These are phyloP conservation scores for Nasonia longicornis DNA, from an alignment of 1,140 invertebrate genomes.

Conservation along the genomic window DNA sequence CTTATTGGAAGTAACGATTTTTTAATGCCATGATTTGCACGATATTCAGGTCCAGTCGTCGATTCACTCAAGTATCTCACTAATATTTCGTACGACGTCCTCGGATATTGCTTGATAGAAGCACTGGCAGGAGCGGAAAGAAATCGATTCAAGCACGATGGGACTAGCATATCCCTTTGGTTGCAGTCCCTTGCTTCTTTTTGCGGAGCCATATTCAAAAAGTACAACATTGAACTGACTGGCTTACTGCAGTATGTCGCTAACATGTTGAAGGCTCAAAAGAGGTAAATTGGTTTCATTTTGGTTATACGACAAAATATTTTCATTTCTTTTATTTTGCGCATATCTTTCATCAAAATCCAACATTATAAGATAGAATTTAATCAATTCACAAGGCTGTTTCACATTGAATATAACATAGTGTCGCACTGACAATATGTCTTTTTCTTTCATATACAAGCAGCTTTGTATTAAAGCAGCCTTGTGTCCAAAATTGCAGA, in stretches of 20 bases:
- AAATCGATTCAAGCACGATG: conserved; percentile 87
- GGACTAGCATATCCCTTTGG: conserved; percentile 95
- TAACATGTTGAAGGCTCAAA: conserved; percentile 96
- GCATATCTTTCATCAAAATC: neutral
- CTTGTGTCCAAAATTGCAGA: conserved; percentile 40
- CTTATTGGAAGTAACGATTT: neutral
- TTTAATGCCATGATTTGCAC: neutral
- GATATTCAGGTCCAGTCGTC: conserved; percentile 83
- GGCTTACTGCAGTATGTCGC: conserved; percentile 96
- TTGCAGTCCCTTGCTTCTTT: conserved; percentile 94
- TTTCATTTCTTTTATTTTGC: neutral
- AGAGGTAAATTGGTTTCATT: conserved; percentile 76
- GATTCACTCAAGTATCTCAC: conserved; percentile 98
- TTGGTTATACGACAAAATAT: neutral
- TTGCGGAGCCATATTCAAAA: conserved; percentile 95
- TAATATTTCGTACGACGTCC: conserved; percentile 94
- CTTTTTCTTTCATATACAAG: conserved; percentile 13
- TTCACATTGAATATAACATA: too few relatives aligned
- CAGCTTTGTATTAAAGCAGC: conserved; percentile 13
- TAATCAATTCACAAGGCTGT: too few relatives aligned
- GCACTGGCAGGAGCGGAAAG: conserved; percentile 83
- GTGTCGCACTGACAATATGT: conserved; percentile 1
- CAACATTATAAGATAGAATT: neutral
- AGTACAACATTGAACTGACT: conserved; percentile 96
- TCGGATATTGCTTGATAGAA: conserved; percentile 96